A percentile compares a stretch with the other conserved stretches of the same genome.
Evolutionary conservation across 2,113 vertebrate genomes (phyloP).

Genomic region (Lota lota): DNA sequence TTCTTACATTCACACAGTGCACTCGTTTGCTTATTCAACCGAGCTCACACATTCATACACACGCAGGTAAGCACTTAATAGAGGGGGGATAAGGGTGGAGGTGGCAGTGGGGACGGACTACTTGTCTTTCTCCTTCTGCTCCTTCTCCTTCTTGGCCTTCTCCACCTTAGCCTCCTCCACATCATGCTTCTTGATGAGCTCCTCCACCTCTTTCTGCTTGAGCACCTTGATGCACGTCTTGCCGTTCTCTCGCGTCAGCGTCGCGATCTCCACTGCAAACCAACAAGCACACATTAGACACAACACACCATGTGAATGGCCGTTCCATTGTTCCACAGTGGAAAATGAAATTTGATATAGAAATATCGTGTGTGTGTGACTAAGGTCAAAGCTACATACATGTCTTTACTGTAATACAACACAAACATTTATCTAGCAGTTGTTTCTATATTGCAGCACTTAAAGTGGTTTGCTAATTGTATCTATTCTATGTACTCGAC

Average conservation of each 20-base stretch:
- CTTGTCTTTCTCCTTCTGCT: constrained; percentile 90
- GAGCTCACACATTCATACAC: neutral
- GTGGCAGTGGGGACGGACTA: constrained; percentile 36
- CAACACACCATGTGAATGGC: too few species aligned
- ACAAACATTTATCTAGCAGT: too few species aligned
- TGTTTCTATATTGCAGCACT: too few species aligned
- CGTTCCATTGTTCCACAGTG: too few species aligned
- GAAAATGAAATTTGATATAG: too few species aligned
- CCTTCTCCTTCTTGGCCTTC: constrained; percentile 89
- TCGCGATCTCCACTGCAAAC: constrained; percentile 84
- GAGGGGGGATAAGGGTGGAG: neutral
- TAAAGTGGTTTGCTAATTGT: too few species aligned
- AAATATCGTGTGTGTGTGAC: too few species aligned
- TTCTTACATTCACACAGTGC: neutral
- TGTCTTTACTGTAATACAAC: too few species aligned
- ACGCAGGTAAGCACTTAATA: neutral
- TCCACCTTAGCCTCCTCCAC: constrained; percentile 89
- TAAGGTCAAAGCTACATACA: too few species aligned
- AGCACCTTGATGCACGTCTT: constrained; percentile 87
- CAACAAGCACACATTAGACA: neutral
- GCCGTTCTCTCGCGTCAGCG: constrained; percentile 84
- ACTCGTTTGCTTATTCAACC: too few species aligned
- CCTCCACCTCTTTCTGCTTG: constrained; percentile 89
- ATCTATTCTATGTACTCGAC: too few species aligned
- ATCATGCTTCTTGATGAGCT: constrained; percentile 87